Evolutionary conservation across 2,888 invertebrate species (phyloP), one percentile per base, ranked within the genome.

Genomic region (Helicoverpa assulta): DNA sequence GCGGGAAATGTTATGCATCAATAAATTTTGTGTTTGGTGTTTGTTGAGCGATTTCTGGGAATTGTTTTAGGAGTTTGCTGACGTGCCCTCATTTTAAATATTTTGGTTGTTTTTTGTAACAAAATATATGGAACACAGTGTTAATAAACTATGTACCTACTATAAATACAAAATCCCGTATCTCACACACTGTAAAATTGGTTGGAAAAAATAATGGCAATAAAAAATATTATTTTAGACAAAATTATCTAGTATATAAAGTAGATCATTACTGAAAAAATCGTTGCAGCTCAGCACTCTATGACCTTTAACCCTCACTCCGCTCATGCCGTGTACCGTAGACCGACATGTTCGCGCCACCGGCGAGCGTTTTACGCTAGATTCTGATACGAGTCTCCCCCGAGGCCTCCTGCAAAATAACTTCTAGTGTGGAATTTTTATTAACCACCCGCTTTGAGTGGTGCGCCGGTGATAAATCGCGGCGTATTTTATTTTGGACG

Each of bases 371-470:
- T 91, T 90, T 88, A 88, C 89, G 89, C 92, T 91, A 90, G 92
- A 86, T 87, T 89, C 92, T 92, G 92, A 93, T 92, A 92, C 91
- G 90, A 87, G 88, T 78, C 83, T 89, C 93, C 91, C 93, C 68
- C 60, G 90, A 87, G 93, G 91, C 90, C 92, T 88, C 87, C 88
- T 88, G 89, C 91, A 90, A 91, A 92, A 93, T 94, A 94, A 93
- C 92, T 93, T 90, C 89, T 91, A 92, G 89, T 90, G 90, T 88
- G 93, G 93, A 93, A 94, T 94, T 93, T 94, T 94, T 94, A 93
- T 93, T 92, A 93, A 93, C 93, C 90, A 84, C 85, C 84, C 85
- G 84, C 88, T 90, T 87, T 89, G 82, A 85, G 80, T 76, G 69
- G 83, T 78, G 66, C 69, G 67, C 70, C 57, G 67, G 76, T 81